A percentile compares a stretch with the other conserved stretches of the same genome.
Evolutionary conservation across 2,113 vertebrate species (phyloP).

Genomic region (Brienomyrus brachyistius): DNA sequence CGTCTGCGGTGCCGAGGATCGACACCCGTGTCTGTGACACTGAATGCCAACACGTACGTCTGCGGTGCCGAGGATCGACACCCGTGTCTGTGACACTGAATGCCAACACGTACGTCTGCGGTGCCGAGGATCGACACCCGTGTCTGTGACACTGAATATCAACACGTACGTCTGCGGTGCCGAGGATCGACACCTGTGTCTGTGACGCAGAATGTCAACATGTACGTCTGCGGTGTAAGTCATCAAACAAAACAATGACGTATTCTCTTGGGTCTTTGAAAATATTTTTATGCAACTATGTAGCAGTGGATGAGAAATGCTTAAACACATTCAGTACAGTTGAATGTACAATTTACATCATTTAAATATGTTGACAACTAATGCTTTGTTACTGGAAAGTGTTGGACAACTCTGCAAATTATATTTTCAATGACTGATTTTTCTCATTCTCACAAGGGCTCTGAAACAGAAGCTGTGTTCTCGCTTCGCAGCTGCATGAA

Average conservation of each 20-base stretch:
- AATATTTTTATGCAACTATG: background rate
- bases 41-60: background rate
- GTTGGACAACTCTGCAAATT: background rate
- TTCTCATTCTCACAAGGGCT: background rate
- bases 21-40: background rate
- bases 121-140: background rate
- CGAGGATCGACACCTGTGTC: background rate
- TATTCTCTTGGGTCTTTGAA: background rate
- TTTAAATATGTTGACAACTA: constrained; percentile 3
- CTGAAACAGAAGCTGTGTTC: background rate
- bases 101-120: background rate
- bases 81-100: background rate
- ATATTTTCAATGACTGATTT: background rate
- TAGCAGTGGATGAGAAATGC: background rate
- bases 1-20: background rate
- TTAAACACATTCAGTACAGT: background rate
- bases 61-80: background rate
- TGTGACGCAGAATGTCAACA: background rate
- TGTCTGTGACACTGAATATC: background rate
- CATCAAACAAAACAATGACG: background rate
- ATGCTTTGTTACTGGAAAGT: background rate
- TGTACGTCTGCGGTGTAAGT: background rate
- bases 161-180: background rate
- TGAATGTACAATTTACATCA: background rate
- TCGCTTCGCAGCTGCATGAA: background rate